Evolutionary conservation across 2,797 vertebrate genomes (phyloP).

Genomic region (Artibeus lituratus): DNA sequence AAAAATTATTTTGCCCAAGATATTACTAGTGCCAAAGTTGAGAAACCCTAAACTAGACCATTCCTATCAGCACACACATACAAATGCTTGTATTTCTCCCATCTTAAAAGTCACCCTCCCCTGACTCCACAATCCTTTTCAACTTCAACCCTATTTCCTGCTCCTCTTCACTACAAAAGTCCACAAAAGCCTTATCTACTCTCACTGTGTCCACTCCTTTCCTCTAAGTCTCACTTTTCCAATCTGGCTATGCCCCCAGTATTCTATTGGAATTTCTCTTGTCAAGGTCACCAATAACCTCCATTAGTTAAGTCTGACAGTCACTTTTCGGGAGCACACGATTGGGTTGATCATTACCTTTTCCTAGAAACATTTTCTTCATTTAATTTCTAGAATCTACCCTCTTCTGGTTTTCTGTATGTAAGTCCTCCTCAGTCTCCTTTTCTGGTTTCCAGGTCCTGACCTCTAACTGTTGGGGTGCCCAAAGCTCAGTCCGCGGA

Average conservation of each 20-base stretch:
- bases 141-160: background rate
- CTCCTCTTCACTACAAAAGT: background rate
- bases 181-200: background rate
- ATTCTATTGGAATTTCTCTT: background rate
- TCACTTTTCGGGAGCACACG: background rate
- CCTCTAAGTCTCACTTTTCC: background rate
- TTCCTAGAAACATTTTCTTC: background rate
- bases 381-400: background rate
- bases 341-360: background rate
- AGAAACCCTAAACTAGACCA: background rate
- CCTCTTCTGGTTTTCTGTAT: background rate
- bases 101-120: background rate
- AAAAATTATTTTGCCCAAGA: slow-evolving; percentile 14
- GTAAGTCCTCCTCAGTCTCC: background rate
- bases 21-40: background rate
- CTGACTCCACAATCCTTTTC: background rate
- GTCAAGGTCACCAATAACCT: background rate
- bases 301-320: background rate
- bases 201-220: background rate
- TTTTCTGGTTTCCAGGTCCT: background rate
- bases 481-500: background rate
- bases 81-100: background rate
- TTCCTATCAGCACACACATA: background rate
- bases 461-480: background rate
- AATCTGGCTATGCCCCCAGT: background rate